Percentiles rank a stretch among this genome's conserved stretches.
Evolutionary conservation across 2,797 vertebrate species (phyloP).

Genomic region (Caiman crocodilus): DNA sequence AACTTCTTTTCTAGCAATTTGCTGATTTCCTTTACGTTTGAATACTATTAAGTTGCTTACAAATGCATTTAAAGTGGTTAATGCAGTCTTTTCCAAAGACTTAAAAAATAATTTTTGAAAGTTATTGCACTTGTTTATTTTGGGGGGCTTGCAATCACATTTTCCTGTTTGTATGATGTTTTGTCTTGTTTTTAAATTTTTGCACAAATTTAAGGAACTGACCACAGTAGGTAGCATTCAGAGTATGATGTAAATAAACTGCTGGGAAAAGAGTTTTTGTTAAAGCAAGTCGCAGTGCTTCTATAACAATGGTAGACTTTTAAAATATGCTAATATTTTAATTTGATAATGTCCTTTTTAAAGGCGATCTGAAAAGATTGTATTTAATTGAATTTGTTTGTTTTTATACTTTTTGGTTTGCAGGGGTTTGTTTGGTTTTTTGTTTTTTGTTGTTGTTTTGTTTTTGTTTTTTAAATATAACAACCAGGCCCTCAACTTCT

Average conservation of each 20-base stretch:
- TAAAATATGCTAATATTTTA: background rate
- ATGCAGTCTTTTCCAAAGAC: background rate
- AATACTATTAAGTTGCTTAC: background rate
- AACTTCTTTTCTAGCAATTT: background rate
- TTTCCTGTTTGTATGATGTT: background rate
- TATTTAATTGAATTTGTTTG: too few species aligned
- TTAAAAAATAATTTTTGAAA: background rate
- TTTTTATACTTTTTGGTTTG: too few species aligned
- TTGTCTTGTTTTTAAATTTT: background rate
- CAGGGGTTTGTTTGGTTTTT: too few species aligned
- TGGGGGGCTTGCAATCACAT: background rate
- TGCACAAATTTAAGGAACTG: background rate
- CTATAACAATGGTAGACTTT: background rate
- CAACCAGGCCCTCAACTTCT: background rate
- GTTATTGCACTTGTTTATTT: background rate
- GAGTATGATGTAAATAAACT: background rate
- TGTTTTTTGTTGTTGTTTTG: too few species aligned
- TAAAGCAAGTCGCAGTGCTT: background rate
- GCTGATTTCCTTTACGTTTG: too few species aligned
- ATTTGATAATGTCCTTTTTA: background rate
- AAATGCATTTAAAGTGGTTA: background rate
- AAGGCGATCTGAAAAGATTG: background rate
- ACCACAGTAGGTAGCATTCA: background rate
- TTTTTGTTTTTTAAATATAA: background rate
- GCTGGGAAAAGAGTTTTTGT: background rate